A percentile compares a stretch with the other conserved stretches of the same genome.
phyloP scores from a whole-genome alignment of 2,113 vertebrate genomes.

The Xyliphius kryptos region DNA sequence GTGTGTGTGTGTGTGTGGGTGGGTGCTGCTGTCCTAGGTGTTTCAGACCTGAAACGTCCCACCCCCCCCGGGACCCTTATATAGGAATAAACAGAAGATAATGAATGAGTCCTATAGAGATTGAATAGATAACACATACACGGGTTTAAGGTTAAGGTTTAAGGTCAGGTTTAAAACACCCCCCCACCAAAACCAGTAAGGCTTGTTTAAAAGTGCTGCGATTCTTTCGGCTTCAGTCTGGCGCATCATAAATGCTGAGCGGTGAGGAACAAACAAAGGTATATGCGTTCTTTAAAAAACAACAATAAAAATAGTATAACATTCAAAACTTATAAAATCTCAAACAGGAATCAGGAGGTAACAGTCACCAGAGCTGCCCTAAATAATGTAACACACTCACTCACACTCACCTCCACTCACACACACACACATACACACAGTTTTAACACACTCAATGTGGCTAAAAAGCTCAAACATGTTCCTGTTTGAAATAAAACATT shows the following conservation, averaged over 20 bases:
- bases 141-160: too few species aligned
- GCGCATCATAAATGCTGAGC: slow-evolving; percentile 22
- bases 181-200: background rate
- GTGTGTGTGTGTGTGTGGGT: too few species aligned
- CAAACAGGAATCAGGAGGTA: slow-evolving; percentile 52
- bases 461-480: slow-evolving; percentile 17
- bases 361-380: slow-evolving; percentile 60
- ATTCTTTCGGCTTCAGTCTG: background rate
- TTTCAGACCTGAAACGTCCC: too few species aligned
- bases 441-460: slow-evolving; percentile 9
- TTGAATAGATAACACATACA: too few species aligned
- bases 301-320: slow-evolving; percentile 32
- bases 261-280: slow-evolving; percentile 21
- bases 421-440: slow-evolving; percentile 5
- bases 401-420: background rate
- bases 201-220: background rate
- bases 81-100: too few species aligned
- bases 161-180: too few species aligned
- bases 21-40: too few species aligned
- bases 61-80: too few species aligned
- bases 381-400: slow-evolving; percentile 41
- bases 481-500: slow-evolving; percentile 6
- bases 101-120: too few species aligned
- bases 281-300: slow-evolving; percentile 14
- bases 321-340: slow-evolving; percentile 38